Evolutionary conservation across 2,888 invertebrate species (phyloP), one percentile per base, ranked within the genome.

Genomic region (Meghimatium bilineatum): DNA sequence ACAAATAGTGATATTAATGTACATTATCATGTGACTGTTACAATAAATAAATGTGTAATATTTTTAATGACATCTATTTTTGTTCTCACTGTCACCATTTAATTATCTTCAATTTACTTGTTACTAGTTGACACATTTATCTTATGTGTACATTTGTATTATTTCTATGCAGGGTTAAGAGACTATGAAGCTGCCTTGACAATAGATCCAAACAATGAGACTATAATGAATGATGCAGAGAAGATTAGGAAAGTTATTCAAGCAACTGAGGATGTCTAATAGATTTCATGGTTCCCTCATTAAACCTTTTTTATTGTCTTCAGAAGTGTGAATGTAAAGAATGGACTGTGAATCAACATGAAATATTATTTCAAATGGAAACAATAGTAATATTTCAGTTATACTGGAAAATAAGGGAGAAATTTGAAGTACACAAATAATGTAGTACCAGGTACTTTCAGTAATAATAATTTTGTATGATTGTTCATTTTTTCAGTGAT

Each of bases 151-250:
- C 34, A 5, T n/a, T 20, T 63, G 3, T n/a, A 8, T 66, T 36
- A 2, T 32, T 44, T 63, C 44, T 32, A 14, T 20, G 29, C 66
- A 93, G 93, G 93, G 85, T 95, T 96, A 76, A 95, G 95, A 84
- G 97, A 97, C 94, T 95, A 97, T 93, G 96, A 96, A 92, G 96
- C 95, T 12, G 97, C 97, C 1, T 91, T 96, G 20, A 95, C 95
- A 90, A 94, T 97, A 34, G 92, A 95, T 81, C 96, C 96, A 0
- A 94, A 95, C 12, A 95, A 96, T 90, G 94, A 95, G 72, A 94
- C 94, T 23, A 94, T 96, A 74, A 94, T 95, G 91, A 94, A 94
- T 79, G 96, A 96, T 91, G 94, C 96, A 32, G 92, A 93, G 44
- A 93, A 91, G 86, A 93, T 94, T 29, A 86, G 93, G 82, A 84